phyloP scores from a whole-genome alignment of 2,888 invertebrate species.

The Eumerus sabulonum region DNA sequence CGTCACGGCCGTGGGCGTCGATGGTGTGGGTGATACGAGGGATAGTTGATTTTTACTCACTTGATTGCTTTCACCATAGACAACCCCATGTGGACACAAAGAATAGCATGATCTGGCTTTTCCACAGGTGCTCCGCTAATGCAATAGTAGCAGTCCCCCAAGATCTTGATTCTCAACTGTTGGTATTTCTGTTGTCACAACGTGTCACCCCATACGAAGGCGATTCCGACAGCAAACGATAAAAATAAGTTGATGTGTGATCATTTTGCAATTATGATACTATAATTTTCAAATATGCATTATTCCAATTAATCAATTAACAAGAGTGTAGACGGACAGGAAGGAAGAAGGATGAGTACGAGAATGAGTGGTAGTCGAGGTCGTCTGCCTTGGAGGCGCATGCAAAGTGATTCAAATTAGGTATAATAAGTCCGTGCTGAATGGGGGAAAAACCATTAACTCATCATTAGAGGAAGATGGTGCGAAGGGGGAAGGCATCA shows the following conservation, averaged over 20 bases:
- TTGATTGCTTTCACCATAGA: conserved; percentile 98
- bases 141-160: conserved; percentile 99
- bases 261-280: conserved; percentile 58
- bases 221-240: conserved; percentile 3
- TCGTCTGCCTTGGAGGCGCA: conserved; percentile 10
- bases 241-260: conserved; percentile 16
- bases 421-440: conserved; percentile 53
- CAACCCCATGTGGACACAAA: conserved; percentile 96
- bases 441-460: conserved; percentile 60
- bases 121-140: conserved; percentile 96
- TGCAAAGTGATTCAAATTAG: conserved; percentile 40
- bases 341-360: not conserved
- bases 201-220: conserved; percentile 32
- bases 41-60: conserved; percentile 81
- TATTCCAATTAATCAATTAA: conserved; percentile 59
- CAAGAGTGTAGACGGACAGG: not conserved
- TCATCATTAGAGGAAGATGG: not conserved
- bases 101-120: conserved; percentile 93
- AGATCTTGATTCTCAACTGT: conserved; percentile 95
- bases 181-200: conserved; percentile 88
- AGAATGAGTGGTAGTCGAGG: not conserved
- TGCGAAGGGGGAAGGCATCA: conserved; percentile 6
- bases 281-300: conserved; percentile 49
- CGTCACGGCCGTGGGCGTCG: not conserved
- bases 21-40: no score